Evolutionary conservation across 2,797 vertebrate genomes (phyloP).

Genomic region (Jordanella pulchra): DNA sequence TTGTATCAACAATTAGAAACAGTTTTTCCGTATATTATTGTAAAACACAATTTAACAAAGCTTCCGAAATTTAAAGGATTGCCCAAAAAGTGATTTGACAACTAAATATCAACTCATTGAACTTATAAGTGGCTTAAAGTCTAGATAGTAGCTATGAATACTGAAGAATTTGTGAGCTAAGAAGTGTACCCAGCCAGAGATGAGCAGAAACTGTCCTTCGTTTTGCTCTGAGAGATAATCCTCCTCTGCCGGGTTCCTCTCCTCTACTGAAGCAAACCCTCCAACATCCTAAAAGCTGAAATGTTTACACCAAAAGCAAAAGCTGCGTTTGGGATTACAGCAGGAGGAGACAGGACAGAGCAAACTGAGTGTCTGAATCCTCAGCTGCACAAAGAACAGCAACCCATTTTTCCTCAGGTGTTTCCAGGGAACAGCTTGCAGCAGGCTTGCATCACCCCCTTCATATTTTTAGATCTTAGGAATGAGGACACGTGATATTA

Average conservation of each 20-base stretch:
- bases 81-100: too few species aligned
- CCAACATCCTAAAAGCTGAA: slow-evolving; percentile 2
- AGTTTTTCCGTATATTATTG: too few species aligned
- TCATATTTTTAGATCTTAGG: slow-evolving; percentile 15
- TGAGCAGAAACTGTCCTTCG: slow-evolving; percentile 11
- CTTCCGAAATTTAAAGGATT: too few species aligned
- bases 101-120: too few species aligned
- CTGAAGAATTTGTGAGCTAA: neutral
- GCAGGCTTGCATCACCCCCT: slow-evolving; percentile 46
- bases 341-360: slow-evolving; percentile 8
- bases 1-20: too few species aligned
- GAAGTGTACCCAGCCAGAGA: slow-evolving; percentile 5
- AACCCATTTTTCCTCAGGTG: slow-evolving; percentile 41
- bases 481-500: slow-evolving; percentile 20
- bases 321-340: slow-evolving; percentile 31
- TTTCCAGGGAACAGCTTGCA: slow-evolving; percentile 47
- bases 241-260: slow-evolving; percentile 22
- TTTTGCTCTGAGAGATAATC: slow-evolving; percentile 41
- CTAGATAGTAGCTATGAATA: neutral
- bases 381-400: neutral
- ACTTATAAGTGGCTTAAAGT: neutral
- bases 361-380: neutral
- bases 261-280: slow-evolving; percentile 37
- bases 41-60: too few species aligned
- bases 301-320: slow-evolving; percentile 33